phyloP scores from a whole-genome alignment of 2,797 vertebrate species.

The Micromesistius poutassou region DNA sequence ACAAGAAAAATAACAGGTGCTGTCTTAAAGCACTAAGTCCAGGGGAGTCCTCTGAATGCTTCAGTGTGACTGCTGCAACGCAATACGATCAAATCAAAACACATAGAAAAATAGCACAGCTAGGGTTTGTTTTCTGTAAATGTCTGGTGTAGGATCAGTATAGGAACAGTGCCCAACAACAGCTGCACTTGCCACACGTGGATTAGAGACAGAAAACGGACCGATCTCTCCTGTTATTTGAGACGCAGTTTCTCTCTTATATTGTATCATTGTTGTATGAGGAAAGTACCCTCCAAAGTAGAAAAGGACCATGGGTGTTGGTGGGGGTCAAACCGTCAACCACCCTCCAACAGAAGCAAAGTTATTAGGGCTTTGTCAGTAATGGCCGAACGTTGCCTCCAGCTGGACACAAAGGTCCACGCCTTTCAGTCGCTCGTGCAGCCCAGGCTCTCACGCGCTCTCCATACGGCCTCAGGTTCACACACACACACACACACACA shows the following conservation, averaged over 20 bases:
- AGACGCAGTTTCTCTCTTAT: conserved; percentile 22
- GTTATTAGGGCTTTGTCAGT: not conserved
- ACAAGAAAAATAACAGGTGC: not conserved
- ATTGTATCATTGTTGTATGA: not conserved
- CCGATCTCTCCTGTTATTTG: conserved; percentile 17
- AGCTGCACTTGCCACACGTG: conserved; percentile 24
- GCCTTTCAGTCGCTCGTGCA: conserved; percentile 28
- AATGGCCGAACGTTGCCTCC: conserved; percentile 31
- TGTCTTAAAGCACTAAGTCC: too few relatives aligned
- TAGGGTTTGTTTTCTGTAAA: not conserved
- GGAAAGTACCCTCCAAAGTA: not conserved
- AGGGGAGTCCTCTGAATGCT: not conserved
- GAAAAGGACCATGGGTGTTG: not conserved
- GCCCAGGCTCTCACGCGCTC: conserved; percentile 23
- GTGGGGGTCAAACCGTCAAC: conserved; percentile 1
- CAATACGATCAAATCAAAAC: not conserved
- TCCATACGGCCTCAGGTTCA: conserved; percentile 45
- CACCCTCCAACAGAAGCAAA: not conserved
- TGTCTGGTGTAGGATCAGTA: not conserved
- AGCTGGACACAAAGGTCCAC: conserved; percentile 42
- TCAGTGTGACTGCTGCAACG: not conserved
- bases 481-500: conserved; percentile 7
- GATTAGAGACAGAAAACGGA: conserved; percentile 20
- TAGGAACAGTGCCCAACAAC: not conserved
- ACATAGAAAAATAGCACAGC: too few relatives aligned